phyloP scores from a whole-genome alignment of 2,113 vertebrate genomes.

The Amazona guildingii region DNA sequence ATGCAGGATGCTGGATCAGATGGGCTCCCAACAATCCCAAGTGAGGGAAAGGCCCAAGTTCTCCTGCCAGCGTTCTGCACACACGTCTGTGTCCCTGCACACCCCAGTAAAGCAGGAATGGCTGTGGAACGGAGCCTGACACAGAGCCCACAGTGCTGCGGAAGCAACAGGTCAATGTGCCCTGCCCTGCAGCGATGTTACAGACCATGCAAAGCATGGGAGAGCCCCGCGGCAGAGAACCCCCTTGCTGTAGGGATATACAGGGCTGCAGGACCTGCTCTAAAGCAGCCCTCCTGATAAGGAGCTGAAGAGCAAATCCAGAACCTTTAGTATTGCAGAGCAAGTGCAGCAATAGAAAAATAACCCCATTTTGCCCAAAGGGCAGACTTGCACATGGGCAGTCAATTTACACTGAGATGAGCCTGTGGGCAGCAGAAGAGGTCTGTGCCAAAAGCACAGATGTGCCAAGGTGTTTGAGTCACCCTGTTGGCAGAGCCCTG shows the following conservation, averaged over 20 bases:
- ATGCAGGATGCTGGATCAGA: not conserved
- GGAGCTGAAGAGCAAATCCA: not conserved
- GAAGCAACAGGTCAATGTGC: not conserved
- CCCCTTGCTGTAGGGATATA: not conserved
- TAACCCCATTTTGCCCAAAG: not conserved
- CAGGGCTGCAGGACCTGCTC: not conserved
- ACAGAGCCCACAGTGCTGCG: not conserved
- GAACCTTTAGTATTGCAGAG: not conserved
- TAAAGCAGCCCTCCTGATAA: not conserved
- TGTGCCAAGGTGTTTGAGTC: not conserved
- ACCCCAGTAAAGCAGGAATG: rapidly evolving
- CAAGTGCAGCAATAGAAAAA: not conserved
- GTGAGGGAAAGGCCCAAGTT: rapidly evolving
- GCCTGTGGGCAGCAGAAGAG: not conserved
- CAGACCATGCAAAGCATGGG: not conserved
- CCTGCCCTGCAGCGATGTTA: rapidly evolving
- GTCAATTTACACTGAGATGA: not conserved
- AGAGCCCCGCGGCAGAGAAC: not conserved
- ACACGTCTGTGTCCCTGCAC: not conserved
- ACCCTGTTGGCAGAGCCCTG: not conserved
- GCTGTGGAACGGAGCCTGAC: rapidly evolving
- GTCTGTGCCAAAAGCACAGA: not conserved
- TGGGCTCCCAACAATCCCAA: not conserved
- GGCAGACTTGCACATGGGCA: not conserved
- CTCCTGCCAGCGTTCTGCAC: not conserved